Conservation (phyloP, 2,113 vertebrate species). For the Mesoclemmys tuberculata region DNA sequence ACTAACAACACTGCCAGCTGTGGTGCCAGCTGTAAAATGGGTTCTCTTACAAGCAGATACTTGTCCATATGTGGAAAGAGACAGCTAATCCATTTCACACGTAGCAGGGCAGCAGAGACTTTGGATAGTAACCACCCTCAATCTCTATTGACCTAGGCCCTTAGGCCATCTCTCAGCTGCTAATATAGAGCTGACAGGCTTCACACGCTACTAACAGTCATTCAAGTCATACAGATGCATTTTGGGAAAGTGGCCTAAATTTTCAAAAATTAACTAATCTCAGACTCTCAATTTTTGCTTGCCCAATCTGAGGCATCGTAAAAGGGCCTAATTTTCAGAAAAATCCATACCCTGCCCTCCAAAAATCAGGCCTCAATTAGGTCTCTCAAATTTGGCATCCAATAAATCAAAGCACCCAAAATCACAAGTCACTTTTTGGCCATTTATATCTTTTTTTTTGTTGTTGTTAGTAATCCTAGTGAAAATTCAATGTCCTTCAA, state of each 20-base stretch:
- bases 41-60: neutral
- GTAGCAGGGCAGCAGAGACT: neutral
- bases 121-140: neutral
- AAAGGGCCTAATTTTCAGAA: neutral
- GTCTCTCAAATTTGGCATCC: neutral
- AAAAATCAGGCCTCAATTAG: neutral
- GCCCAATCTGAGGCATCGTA: neutral
- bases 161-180: neutral
- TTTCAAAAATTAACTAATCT: neutral
- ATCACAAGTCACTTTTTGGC: neutral
- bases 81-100: neutral
- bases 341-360: neutral
- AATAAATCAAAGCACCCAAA: neutral
- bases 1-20: neutral
- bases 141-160: rapidly evolving
- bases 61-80: neutral
- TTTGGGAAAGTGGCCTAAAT: neutral
- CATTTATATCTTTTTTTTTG: neutral
- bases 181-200: neutral
- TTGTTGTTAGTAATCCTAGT: neutral
- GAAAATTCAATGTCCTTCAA: neutral
- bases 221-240: neutral
- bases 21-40: neutral
- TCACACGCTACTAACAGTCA: neutral
- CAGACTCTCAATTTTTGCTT: neutral